Evolutionary conservation across 2,113 vertebrate species (phyloP).

Genomic region (Xyrauchen texanus): DNA sequence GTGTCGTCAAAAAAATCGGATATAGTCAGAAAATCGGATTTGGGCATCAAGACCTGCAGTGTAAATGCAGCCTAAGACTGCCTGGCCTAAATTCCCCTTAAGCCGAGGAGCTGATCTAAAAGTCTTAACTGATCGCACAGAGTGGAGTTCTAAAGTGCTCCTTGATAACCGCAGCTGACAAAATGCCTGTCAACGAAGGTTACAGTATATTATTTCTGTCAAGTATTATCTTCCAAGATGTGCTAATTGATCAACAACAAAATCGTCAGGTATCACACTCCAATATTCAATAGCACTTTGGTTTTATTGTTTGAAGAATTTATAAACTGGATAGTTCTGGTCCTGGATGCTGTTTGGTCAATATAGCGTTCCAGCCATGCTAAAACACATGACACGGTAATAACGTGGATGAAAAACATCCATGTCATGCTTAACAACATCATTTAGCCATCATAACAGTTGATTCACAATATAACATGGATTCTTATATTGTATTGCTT

Average conservation of each 20-base stretch:
- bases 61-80: too few relatives aligned
- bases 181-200: neutral
- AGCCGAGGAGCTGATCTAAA: neutral
- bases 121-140: neutral
- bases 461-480: too few relatives aligned
- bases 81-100: slow-evolving; percentile 44
- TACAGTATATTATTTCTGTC: neutral
- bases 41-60: too few relatives aligned
- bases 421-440: too few relatives aligned
- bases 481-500: too few relatives aligned
- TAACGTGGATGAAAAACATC: too few relatives aligned
- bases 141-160: too few relatives aligned
- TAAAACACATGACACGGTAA: too few relatives aligned
- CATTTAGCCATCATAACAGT: too few relatives aligned
- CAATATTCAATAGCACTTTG: neutral
- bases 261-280: neutral
- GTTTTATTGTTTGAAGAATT: neutral
- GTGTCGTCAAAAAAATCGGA: too few relatives aligned
- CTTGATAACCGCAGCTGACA: neutral
- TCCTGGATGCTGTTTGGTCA: neutral
- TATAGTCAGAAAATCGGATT: too few relatives aligned
- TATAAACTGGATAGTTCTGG: neutral
- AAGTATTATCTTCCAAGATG: neutral
- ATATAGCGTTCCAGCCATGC: neutral
- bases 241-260: neutral